phyloP scores from a whole-genome alignment of 1,140 invertebrate species.

The Brachionus koreanus region DNA sequence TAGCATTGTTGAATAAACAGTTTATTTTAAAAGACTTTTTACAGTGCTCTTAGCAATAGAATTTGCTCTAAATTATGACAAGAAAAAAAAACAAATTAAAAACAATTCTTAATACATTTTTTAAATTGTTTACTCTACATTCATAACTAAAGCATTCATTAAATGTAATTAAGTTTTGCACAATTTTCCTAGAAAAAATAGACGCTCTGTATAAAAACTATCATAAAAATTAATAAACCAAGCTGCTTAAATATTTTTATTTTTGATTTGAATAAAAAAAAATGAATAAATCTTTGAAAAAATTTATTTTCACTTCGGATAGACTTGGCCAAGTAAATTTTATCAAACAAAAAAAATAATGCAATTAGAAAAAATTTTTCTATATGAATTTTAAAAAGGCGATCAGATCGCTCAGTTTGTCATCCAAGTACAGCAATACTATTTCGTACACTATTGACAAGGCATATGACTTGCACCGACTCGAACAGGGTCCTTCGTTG shows the following conservation, averaged over 20 bases:
- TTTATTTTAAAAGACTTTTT: no score
- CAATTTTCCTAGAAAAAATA: neutral
- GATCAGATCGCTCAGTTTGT: neutral
- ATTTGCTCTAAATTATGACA: no score
- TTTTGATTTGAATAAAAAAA: slow-evolving; percentile 61
- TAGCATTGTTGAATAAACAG: no score
- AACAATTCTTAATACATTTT: no score
- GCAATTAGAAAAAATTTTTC: no score
- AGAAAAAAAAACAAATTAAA: no score
- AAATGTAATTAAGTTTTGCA: neutral
- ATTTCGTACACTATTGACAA: slow-evolving; percentile 45
- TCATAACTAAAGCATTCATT: neutral
- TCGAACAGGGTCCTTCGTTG: slow-evolving; percentile 74
- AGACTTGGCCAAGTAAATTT: neutral
- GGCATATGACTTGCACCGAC: slow-evolving; percentile 75
- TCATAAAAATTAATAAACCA: neutral
- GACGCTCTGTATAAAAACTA: neutral
- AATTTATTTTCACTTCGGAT: neutral
- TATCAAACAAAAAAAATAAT: no score
- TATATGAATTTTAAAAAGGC: neutral
- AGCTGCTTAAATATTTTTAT: neutral
- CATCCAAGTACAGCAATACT: neutral
- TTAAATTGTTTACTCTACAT: neutral
- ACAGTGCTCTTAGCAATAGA: no score
- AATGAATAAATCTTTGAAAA: neutral